Evolutionary conservation across 2,113 vertebrate species (phyloP).

Genomic region (Gnathonemus longibarbis): DNA sequence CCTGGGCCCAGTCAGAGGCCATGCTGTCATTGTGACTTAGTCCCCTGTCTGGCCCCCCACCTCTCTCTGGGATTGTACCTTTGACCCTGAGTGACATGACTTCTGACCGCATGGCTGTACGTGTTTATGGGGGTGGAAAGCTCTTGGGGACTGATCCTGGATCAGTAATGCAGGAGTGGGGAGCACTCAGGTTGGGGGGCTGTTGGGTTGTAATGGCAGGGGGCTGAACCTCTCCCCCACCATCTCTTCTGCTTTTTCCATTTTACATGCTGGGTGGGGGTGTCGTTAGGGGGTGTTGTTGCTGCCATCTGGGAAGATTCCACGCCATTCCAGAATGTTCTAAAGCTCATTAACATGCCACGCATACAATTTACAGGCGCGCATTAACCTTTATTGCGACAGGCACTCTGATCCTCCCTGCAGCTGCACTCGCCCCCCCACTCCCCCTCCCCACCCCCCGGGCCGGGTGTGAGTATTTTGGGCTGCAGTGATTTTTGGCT

Average conservation of each 20-base stretch:
- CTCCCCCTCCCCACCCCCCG: too few relatives aligned
- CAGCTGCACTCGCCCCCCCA: neutral
- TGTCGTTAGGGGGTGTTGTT: neutral
- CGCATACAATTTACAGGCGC: neutral
- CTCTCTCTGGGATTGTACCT: neutral
- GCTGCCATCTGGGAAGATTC: neutral
- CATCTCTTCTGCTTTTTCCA: neutral
- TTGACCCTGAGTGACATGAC: neutral
- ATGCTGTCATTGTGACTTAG: neutral
- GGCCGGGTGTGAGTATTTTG: neutral
- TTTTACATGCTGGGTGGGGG: neutral
- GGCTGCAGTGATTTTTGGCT: conserved; percentile 11
- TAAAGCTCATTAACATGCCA: neutral
- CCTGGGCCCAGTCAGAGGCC: neutral
- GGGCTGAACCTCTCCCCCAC: neutral
- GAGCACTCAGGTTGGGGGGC: neutral
- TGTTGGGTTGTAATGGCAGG: neutral
- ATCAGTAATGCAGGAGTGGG: neutral
- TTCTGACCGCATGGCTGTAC: neutral
- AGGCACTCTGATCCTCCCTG: neutral
- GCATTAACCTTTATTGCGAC: neutral
- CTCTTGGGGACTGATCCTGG: neutral
- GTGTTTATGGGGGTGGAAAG: neutral
- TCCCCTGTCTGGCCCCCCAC: neutral
- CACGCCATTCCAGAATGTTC: neutral